phyloP scores from a whole-genome alignment of 2,888 invertebrate genomes.

The Diabrotica balteata region DNA sequence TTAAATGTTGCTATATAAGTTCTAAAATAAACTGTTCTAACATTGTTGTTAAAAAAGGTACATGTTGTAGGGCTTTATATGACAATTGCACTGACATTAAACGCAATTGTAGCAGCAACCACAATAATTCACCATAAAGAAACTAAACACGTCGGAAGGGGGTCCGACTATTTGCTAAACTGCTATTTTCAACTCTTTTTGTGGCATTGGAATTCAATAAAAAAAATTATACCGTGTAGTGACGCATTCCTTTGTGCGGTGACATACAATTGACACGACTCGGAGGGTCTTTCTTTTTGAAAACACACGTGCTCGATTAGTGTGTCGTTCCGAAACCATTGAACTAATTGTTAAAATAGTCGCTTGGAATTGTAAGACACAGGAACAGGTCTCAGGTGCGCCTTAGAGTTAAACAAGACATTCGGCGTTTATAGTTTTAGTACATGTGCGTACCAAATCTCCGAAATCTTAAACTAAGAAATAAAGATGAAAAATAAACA shows the following conservation, averaged over 20 bases:
- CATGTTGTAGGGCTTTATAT: too few species aligned
- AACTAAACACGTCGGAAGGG: slow-evolving; percentile 6
- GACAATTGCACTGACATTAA: too few species aligned
- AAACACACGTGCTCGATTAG: slow-evolving; percentile 36
- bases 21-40: too few species aligned
- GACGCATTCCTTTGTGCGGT: slow-evolving; percentile 30
- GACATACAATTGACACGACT: slow-evolving; percentile 24
- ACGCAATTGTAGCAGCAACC: too few species aligned
- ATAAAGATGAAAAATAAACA: too few species aligned
- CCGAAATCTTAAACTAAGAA: too few species aligned
- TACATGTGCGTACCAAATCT: too few species aligned
- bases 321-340: slow-evolving; percentile 26
- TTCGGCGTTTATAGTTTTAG: too few species aligned
- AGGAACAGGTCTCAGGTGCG: slow-evolving; percentile 30
- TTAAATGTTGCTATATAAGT: too few species aligned
- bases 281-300: slow-evolving; percentile 29
- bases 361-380: slow-evolving; percentile 20
- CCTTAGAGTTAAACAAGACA: background rate
- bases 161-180: slow-evolving; percentile 14
- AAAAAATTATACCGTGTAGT: slow-evolving; percentile 25
- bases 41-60: too few species aligned
- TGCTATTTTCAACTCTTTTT: slow-evolving; percentile 17
- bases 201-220: slow-evolving; percentile 28
- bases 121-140: too few species aligned
- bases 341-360: slow-evolving; percentile 35